A percentile compares a stretch with the other conserved stretches of the same genome.
Evolutionary conservation across 92 coral and sea anemone species (phyloP).

Genomic region (Umimayanthus kanabou): DNA sequence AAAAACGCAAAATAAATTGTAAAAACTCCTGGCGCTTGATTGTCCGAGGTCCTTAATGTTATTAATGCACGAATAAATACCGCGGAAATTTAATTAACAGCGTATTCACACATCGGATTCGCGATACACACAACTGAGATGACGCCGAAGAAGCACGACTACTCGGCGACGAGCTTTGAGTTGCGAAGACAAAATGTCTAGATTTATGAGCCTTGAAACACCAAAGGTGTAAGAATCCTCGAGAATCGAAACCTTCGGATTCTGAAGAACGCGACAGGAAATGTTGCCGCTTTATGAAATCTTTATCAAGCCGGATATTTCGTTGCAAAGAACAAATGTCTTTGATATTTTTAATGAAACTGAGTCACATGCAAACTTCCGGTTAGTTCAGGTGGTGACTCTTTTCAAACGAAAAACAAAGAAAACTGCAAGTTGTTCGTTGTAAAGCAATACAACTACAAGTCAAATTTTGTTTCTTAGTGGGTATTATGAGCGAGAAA

Average conservation of each 20-base stretch:
- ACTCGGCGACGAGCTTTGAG: conserved; percentile 32
- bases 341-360: conserved; percentile 14
- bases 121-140: not conserved
- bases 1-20: not conserved
- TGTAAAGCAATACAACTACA: no score
- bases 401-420: not conserved
- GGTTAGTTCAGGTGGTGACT: conserved; percentile 4
- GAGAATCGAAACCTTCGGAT: conserved; percentile 17
- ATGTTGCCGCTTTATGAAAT: not conserved
- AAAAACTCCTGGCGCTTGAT: conserved; percentile 17
- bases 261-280: conserved; percentile 36
- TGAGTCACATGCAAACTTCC: not conserved
- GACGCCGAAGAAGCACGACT: conserved; percentile 38
- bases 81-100: conserved; percentile 47
- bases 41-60: conserved; percentile 30
- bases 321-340: conserved; percentile 29
- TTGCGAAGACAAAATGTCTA: conserved; percentile 34
- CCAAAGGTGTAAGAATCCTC: conserved; percentile 36
- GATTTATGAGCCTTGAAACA: conserved; percentile 5
- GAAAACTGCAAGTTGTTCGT: no score
- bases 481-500: no score
- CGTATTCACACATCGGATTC: conserved; percentile 22
- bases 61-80: conserved; percentile 25
- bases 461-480: no score
- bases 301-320: conserved; percentile 32